Conservation (phyloP, 2,888 invertebrate genomes). For the Adineta ricciae region DNA sequence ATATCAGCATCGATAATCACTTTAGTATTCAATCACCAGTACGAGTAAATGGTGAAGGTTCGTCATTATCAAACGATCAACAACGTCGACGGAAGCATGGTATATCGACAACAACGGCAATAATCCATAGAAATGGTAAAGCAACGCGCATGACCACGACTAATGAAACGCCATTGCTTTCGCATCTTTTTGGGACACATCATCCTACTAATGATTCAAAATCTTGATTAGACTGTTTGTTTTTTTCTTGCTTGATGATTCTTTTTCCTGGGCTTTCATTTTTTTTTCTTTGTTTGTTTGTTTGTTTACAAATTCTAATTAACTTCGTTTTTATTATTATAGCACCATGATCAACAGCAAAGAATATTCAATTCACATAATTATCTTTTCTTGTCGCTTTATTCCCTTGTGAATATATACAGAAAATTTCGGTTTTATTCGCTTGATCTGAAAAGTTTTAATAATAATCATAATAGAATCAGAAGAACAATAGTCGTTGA, state of each 20-base stretch:
- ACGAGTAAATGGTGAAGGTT: not conserved
- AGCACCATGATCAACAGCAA: not conserved
- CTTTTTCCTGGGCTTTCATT: not conserved
- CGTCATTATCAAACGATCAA: not conserved
- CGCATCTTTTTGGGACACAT: not conserved
- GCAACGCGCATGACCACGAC: not conserved
- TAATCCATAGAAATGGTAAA: not conserved
- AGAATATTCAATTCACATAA: too few relatives aligned
- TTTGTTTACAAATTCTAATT: not conserved
- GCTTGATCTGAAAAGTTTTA: not conserved
- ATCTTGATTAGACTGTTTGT: not conserved
- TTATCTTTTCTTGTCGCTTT: not conserved
- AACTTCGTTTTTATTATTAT: not conserved
- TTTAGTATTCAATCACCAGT: not conserved
- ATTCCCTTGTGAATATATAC: not conserved
- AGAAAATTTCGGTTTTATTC: not conserved
- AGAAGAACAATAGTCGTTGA: too few relatives aligned
- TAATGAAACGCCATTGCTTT: constrained; percentile 18
- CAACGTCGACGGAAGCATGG: not conserved
- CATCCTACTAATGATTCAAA: not conserved
- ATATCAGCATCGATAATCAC: not conserved
- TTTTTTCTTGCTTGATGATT: not conserved
- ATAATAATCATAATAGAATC: not conserved
- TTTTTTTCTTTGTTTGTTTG: not conserved
- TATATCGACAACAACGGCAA: not conserved